Base-by-base conservation (phyloP, 64 coral and sea anemone species). In the Catalaphyllia jardinei region DNA sequence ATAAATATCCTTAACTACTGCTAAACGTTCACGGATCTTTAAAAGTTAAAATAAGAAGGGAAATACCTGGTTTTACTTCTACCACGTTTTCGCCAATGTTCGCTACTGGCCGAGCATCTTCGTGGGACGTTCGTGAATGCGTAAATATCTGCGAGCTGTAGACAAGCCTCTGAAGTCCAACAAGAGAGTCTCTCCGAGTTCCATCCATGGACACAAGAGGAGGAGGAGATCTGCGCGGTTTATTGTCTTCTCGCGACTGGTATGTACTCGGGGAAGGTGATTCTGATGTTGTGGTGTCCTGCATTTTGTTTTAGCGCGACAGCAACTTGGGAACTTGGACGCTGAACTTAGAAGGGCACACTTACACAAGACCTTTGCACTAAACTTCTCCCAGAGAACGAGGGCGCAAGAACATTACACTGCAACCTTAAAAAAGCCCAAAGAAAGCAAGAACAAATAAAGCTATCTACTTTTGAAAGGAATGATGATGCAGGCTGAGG, bases 111-210 rank as follows among this genome's bases (percentile, higher is more conserved):
- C 86, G 67, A 35, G 30, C n/a, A 15, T 60, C 83, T 79, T 64
- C 86, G 72, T 77, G 86, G 29, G 74, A 46, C 11, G 74, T 49
- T 87, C 83, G 79, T 78, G 75, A 87, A 63, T 78, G 77, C 6
- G 94, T 83, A 60, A 97, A 94, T 64, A 97, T 92, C 77, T 93
- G 95, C 19, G 95, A 89, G 10, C 92, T 90, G 79, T 97, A 97
- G 20, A 97, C 95, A 62, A 97, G 92, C 82, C 95, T 54, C 63
- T 93, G 95, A 11, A 97, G 77, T 2, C 95, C 95, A 16, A 97
- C 78, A 29, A 97, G 73, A 14, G 95, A 97, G 57, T 91, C 95
- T 84, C 92, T 93, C 57, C 88, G 82, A 22, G 91, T 89, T 17
- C 83, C 86, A 28, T 78, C 71, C 29, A 94, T 83, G 8, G 92